Conservation (phyloP, 2,888 invertebrate species). For the Atethmia centrago region DNA sequence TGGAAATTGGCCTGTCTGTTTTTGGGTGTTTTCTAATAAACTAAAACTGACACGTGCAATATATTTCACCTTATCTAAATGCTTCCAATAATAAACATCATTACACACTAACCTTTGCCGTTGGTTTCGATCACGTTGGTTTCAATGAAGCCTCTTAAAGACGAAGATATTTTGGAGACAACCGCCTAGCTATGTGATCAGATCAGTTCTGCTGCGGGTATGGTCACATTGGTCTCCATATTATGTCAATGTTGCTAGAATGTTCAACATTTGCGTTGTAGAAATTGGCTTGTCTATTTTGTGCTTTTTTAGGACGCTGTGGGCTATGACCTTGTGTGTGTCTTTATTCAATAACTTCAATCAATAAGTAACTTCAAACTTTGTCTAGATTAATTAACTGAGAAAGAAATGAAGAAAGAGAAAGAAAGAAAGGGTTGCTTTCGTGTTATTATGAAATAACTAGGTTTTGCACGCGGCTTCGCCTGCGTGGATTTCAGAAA, state of each 20-base stretch:
- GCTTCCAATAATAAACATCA: neutral
- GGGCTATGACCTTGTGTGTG: neutral
- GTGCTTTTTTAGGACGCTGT: neutral
- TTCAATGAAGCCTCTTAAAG: no score
- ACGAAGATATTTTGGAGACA: neutral
- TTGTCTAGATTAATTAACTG: neutral
- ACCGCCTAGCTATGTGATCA: neutral
- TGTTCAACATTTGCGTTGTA: neutral
- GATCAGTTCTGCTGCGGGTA: neutral
- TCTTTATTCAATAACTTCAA: neutral
- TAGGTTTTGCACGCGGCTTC: no score
- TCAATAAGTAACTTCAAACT: neutral
- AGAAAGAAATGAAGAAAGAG: no score
- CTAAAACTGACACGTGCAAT: neutral
- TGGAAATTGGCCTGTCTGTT: neutral
- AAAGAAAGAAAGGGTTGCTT: no score
- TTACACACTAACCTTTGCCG: neutral
- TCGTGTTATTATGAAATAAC: no score
- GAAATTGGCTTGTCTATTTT: slow-evolving; percentile 1
- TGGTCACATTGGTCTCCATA: neutral
- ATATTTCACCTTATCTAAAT: neutral
- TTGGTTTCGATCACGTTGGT: neutral
- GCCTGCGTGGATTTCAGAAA: no score
- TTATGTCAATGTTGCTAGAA: neutral
- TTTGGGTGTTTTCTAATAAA: neutral